These are phyloP conservation scores for Columbina picui DNA, from an alignment of 2,113 vertebrate species.

Conservation along the genomic window DNA sequence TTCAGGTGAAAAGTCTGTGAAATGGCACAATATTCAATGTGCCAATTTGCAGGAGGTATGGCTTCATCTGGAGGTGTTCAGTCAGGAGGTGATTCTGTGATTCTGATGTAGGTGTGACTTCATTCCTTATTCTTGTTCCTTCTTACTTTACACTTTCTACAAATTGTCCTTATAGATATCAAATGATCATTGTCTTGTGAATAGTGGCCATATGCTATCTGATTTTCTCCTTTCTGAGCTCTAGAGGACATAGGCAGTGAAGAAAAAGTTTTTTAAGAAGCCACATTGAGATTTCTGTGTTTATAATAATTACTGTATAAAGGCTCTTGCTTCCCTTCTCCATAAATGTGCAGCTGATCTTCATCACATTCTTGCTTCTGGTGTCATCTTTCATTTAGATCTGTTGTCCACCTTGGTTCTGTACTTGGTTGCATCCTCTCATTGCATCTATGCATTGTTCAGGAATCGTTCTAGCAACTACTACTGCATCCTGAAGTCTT, in stretches of 20 bases:
- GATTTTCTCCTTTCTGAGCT: background rate
- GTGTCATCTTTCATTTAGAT: background rate
- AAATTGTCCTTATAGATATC: background rate
- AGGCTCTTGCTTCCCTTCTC: background rate
- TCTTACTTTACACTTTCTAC: background rate
- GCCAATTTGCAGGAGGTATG: background rate
- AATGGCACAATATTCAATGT: background rate
- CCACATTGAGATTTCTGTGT: background rate
- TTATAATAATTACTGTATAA: background rate
- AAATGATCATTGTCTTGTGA: background rate
- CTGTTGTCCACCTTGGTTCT: background rate
- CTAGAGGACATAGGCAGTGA: background rate
- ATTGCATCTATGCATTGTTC: background rate
- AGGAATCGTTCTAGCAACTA: background rate
- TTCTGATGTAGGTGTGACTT: background rate
- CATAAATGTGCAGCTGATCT: background rate
- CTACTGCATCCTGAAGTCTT: fast-evolving
- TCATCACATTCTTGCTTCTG: background rate
- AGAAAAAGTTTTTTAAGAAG: background rate
- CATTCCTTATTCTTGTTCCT: background rate
- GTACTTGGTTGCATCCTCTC: background rate
- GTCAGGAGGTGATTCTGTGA: background rate
- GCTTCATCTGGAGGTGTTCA: background rate
- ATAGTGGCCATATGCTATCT: background rate
- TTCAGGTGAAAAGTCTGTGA: background rate